phyloP scores from a whole-genome alignment of 2,797 vertebrate species.

The Myotis findleyi region DNA sequence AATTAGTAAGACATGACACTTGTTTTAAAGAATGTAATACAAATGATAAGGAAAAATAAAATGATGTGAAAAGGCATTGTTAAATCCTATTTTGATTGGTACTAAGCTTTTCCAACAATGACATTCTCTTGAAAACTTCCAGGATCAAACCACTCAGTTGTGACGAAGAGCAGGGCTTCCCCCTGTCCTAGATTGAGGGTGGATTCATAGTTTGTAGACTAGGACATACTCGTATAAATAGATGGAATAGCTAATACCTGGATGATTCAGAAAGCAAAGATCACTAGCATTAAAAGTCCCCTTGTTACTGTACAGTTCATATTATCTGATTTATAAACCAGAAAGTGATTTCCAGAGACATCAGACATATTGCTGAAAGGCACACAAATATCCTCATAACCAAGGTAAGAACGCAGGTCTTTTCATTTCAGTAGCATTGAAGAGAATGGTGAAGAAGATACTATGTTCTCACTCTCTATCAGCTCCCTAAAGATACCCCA shows the following conservation, averaged over 20 bases:
- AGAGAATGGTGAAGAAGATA: neutral
- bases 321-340: neutral
- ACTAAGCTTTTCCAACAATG: neutral
- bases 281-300: neutral
- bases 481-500: neutral
- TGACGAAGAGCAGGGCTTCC: neutral
- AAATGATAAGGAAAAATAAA: neutral
- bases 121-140: neutral
- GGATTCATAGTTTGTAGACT: neutral
- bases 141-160: neutral
- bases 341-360: neutral
- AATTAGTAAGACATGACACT: neutral
- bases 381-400: neutral
- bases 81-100: neutral
- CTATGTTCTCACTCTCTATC: neutral
- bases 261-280: neutral
- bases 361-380: neutral
- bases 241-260: neutral
- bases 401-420: neutral
- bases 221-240: neutral
- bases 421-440: neutral
- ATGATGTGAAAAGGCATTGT: neutral
- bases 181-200: neutral
- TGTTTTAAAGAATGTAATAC: slow-evolving; percentile 10
- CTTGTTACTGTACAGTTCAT: neutral